A percentile compares a stretch with the other conserved stretches of the same genome.
Conservation (phyloP, 1,140 invertebrate genomes). For the Bombus balteatus region DNA sequence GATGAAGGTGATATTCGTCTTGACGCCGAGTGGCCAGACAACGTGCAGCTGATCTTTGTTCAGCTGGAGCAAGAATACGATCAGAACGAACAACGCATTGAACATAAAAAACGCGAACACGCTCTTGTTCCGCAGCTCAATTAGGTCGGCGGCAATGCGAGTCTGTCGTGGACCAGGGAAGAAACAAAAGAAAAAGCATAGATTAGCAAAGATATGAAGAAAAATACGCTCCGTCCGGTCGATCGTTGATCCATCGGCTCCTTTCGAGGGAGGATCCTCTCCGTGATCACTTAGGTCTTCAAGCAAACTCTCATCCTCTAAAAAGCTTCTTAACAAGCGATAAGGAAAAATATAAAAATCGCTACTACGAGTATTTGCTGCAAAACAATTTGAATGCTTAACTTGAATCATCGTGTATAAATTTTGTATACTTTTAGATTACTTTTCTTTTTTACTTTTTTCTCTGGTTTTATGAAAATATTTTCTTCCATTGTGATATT, state of each 20-base stretch:
- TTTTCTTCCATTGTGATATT: background rate
- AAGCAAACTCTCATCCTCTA: background rate
- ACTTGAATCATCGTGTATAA: background rate
- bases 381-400: slow-evolving; percentile 26
- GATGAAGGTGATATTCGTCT: slow-evolving; percentile 96
- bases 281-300: background rate
- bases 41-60: slow-evolving; percentile 98
- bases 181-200: slow-evolving; percentile 61
- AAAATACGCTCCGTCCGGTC: slow-evolving; percentile 57
- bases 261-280: background rate
- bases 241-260: slow-evolving; percentile 44
- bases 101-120: slow-evolving; percentile 99
- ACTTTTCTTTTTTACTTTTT: background rate
- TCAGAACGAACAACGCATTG: slow-evolving; percentile 99
- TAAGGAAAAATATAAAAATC: too few relatives aligned
- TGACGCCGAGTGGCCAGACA: slow-evolving; percentile 96
- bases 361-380: too few relatives aligned
- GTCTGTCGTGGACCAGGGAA: slow-evolving; percentile 87
- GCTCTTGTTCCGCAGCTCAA: slow-evolving; percentile 97
- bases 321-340: background rate
- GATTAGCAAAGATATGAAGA: slow-evolving; percentile 66
- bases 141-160: slow-evolving; percentile 93
- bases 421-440: background rate
- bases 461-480: background rate
- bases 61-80: slow-evolving; percentile 98